Base-by-base conservation (phyloP, 2,888 invertebrate genomes). In the Orchestes rusci region DNA sequence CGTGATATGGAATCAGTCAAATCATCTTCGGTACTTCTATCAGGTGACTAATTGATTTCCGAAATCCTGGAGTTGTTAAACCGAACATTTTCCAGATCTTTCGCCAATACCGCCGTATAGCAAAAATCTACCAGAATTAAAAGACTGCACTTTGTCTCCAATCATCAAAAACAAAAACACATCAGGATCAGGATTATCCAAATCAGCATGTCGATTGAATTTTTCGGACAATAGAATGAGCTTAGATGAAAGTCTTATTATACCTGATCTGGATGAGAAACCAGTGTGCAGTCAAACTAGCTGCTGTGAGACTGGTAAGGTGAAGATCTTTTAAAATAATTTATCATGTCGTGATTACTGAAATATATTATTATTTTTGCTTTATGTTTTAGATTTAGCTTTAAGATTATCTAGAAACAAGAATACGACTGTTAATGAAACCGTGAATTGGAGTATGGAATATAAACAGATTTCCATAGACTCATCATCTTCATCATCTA, bases 161-260 rank as follows among this genome's bases (percentile, higher is more conserved):
- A 59, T 63, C n/a, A n/a, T n/a, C n/a, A n/a, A n/a, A n/a, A n/a
- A n/a, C n/a, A n/a, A n/a, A n/a, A n/a, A n/a, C n/a, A n/a, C n/a
- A n/a, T n/a, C n/a, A n/a, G n/a, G n/a, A n/a, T n/a, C n/a, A 32
- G 66, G 69, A n/a, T 74, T 75, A 23, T 72, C 71, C 46, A 66
- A 69, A 8, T 75, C 75, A 0, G 73, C 71, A 2, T 72, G 73
- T 53, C 72, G 73, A 55, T 59, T 74, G 10, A 53, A 45, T 40
- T 61, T 58, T 51, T 58, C 56, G 16, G 50, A 39, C 15, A 53
- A 16, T 19, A 27, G 38, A 20, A 52, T 59, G 58, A 57, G 57
- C 29, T 42, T 59, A 3, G 58, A 61, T 48, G 52, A 46, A 4
- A 59, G 57, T 43, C 12, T 55, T 19, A 30, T 55, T 17, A 60